Conservation (phyloP, 2,797 vertebrate species). For the Brotula barbata region DNA sequence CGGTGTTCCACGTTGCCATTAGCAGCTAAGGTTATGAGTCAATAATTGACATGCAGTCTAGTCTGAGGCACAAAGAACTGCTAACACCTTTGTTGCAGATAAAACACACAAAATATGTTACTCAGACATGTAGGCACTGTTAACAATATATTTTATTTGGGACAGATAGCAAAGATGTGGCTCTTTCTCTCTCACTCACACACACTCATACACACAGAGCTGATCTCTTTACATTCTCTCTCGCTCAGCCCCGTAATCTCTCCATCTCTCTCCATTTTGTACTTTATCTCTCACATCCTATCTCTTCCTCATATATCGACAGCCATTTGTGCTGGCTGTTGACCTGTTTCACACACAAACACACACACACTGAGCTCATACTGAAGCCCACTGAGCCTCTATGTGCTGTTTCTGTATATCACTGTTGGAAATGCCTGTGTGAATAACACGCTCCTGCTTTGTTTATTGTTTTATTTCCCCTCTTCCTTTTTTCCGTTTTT, state of each 20-base stretch:
- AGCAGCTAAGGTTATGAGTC: too few relatives aligned
- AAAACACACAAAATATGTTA: too few relatives aligned
- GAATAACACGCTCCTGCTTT: conserved; percentile 7
- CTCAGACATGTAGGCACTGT: too few relatives aligned
- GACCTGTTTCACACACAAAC: not conserved
- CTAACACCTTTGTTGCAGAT: too few relatives aligned
- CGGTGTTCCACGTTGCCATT: too few relatives aligned
- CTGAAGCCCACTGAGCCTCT: conserved; percentile 9
- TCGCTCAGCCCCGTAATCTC: conserved; percentile 37
- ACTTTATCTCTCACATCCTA: conserved; percentile 48
- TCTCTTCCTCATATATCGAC: conserved; percentile 40
- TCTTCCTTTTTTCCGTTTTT: conserved; percentile 1
- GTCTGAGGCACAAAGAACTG: too few relatives aligned
- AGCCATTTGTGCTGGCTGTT: conserved; percentile 34
- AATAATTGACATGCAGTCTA: too few relatives aligned
- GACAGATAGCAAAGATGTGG: not conserved
- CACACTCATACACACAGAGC: conserved; percentile 11
- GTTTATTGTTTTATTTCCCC: conserved; percentile 20
- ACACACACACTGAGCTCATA: too few relatives aligned
- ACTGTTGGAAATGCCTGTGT: conserved; percentile 28
- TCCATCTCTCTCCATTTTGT: conserved; percentile 48
- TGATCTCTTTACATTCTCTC: conserved; percentile 37
- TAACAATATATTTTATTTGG: too few relatives aligned
- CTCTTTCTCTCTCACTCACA: conserved; percentile 12
- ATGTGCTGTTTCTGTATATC: conserved; percentile 44